Percentiles rank a stretch among this genome's conserved stretches.
phyloP scores from a whole-genome alignment of 2,797 vertebrate species.

The Alauda arvensis region DNA sequence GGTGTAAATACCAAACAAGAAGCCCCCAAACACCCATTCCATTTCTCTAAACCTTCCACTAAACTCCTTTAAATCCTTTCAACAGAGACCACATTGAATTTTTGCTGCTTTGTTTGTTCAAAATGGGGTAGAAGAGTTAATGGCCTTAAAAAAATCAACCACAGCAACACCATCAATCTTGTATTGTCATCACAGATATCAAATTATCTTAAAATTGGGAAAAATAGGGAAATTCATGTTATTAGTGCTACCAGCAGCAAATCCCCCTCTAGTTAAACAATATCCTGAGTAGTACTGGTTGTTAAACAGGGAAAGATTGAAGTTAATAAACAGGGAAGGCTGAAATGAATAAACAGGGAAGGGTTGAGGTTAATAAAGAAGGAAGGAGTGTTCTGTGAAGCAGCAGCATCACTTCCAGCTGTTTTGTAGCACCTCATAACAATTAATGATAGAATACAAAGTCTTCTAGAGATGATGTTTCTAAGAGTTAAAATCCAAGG shows the following conservation, averaged over 20 bases:
- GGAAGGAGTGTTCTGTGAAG: not conserved
- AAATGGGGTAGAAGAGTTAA: not conserved
- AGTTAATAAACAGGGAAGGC: not conserved
- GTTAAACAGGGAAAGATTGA: not conserved
- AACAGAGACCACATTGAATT: not conserved
- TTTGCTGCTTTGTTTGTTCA: not conserved
- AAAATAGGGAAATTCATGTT: not conserved
- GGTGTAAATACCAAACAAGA: not conserved
- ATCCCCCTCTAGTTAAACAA: not conserved
- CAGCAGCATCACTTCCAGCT: not conserved
- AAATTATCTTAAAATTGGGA: not conserved
- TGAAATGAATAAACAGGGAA: not conserved
- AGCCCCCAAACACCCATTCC: not conserved
- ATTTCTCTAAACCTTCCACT: not conserved
- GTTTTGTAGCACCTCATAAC: not conserved
- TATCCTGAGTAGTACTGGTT: not conserved
- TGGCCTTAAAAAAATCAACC: not conserved
- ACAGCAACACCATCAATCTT: not conserved
- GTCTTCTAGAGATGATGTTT: not conserved
- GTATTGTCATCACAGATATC: not conserved
- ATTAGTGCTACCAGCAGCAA: not conserved
- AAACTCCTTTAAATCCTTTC: not conserved
- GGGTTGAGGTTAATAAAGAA: not conserved
- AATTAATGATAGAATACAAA: not conserved
- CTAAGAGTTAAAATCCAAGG: slow-evolving; percentile 1